Evolutionary conservation across 2,888 invertebrate species (phyloP).

Genomic region (Lasioglossum morio): DNA sequence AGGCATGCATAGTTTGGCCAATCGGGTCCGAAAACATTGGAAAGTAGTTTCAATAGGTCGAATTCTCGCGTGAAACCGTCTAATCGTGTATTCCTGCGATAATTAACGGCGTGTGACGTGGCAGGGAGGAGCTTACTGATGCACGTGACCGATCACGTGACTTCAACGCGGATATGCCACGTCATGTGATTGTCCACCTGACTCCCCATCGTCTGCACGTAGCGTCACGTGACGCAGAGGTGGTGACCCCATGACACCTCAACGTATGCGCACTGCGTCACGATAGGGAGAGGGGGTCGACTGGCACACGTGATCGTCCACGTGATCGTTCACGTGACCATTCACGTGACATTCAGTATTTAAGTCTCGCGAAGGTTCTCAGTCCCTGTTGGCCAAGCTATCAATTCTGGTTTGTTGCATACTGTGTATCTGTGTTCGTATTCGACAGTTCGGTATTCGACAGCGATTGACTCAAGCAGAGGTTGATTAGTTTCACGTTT

Average conservation of each 20-base stretch:
- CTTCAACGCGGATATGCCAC: not conserved
- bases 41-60: not conserved
- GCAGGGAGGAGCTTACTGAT: too few relatives aligned
- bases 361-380: not conserved
- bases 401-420: slow-evolving; percentile 10
- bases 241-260: not conserved
- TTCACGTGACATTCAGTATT: not conserved
- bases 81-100: not conserved
- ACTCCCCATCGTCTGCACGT: not conserved
- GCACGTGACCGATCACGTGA: not conserved
- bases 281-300: not conserved
- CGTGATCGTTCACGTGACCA: too few relatives aligned
- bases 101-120: not conserved
- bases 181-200: not conserved
- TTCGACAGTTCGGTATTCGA: not conserved
- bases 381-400: not conserved
- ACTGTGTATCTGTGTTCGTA: slow-evolving; percentile 20
- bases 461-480: slow-evolving; percentile 45
- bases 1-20: not conserved
- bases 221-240: not conserved
- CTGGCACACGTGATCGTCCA: not conserved
- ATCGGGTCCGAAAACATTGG: not conserved
- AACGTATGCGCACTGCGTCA: not conserved
- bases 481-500: slow-evolving; percentile 31
- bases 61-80: not conserved